Evolutionary conservation across 2,113 vertebrate genomes (phyloP).

Genomic region (Tupaia chinensis): DNA sequence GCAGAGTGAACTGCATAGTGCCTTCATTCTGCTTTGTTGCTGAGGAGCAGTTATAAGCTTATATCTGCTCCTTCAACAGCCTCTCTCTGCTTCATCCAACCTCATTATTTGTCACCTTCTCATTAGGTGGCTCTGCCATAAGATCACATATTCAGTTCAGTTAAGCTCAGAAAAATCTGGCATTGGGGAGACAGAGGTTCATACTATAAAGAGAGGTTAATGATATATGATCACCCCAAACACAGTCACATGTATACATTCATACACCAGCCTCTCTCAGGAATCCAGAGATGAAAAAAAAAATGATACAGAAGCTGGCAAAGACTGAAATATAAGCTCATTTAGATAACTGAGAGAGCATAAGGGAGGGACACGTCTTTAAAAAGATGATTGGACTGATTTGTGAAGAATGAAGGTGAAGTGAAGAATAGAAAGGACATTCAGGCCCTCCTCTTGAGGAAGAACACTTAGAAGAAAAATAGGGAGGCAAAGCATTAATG

Average conservation of each 20-base stretch:
- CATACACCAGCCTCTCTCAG: background rate
- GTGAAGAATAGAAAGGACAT: background rate
- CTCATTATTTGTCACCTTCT: slow-evolving; percentile 8
- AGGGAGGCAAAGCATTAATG: too few species aligned
- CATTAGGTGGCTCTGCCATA: background rate
- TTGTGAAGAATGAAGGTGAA: background rate
- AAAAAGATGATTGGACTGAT: background rate
- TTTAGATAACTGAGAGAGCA: background rate
- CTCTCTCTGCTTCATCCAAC: background rate
- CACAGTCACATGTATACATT: too few species aligned
- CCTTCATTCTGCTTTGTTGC: background rate
- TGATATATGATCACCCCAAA: background rate
- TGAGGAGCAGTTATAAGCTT: background rate
- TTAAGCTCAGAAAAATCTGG: background rate
- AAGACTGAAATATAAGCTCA: background rate
- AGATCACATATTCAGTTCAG: background rate
- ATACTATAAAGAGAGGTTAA: background rate
- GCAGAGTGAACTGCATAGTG: background rate
- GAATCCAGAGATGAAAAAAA: background rate
- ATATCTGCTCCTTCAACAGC: background rate
- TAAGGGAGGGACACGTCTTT: background rate
- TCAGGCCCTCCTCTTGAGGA: background rate
- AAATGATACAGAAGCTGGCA: background rate
- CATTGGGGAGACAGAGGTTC: background rate
- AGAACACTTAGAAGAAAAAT: too few species aligned